Base-by-base conservation (phyloP, 2,113 vertebrate species). In the Heteronetta atricapilla region DNA sequence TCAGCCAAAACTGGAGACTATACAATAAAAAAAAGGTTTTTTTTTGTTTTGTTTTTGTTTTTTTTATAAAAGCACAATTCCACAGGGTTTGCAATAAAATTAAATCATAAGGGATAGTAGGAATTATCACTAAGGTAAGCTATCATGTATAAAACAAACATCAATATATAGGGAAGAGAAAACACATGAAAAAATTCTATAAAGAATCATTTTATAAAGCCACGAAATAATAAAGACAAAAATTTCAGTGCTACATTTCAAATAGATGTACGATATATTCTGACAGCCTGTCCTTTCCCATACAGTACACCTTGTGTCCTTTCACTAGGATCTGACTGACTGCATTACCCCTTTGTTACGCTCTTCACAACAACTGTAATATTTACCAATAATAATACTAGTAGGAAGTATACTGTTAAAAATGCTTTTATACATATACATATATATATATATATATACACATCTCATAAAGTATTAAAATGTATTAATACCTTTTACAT, bases 271-370 rank as follows among this genome's bases (percentile, higher is more conserved):
- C 63, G 74, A 56, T 81, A 33, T 89, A 80, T 50, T 96, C 5
- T 93, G 94, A 95, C 86, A 94, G 89, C 59, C 75, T 87, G 90
- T 95, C 82, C 0, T 80, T 90, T 93, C 92, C 72, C 76, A 69
- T 90, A 58, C 63, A 82, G 60, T 12, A 78, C 66, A 64, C 42
- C 60, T 86, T 60, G 81, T 23, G 58, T 62, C 46, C 88, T 76
- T 40, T 53, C 1, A 10, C 86, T n/a, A 5, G 7, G 46, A 86
- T 81, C 79, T 73, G 16, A n/a, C 42, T 92, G 93, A 94, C 87
- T 82, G 81, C 86, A 31, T 42, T 10, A 85, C 84, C 77, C 78
- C 81, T 22, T 12, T 20, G 62, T 76, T 87, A 69, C 3, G 1
- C 79, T 46, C 26, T 19, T 95, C 58, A 36, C 69, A 59, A 44